phyloP scores from a whole-genome alignment of 2,888 invertebrate species.

The Cephonodes hylas region DNA sequence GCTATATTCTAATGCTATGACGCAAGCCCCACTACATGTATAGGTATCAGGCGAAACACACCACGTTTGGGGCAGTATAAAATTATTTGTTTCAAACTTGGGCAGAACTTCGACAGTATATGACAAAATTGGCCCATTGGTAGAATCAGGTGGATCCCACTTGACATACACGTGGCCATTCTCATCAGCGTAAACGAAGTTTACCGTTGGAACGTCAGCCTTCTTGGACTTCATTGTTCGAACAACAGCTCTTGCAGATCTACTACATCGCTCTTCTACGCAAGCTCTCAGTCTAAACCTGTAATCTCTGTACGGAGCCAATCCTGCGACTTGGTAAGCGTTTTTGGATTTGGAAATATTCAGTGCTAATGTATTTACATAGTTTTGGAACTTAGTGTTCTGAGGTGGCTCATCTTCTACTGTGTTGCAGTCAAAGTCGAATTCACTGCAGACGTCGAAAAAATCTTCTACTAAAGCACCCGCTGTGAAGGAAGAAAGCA shows the following conservation, averaged over 20 bases:
- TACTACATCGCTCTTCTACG: constrained; percentile 49
- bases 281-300: constrained; percentile 64
- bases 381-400: constrained; percentile 46
- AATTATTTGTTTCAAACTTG: constrained; percentile 34
- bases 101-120: constrained; percentile 62
- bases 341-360: constrained; percentile 44
- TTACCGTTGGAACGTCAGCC: constrained; percentile 53
- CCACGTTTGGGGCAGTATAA: constrained; percentile 48
- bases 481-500: constrained; percentile 49
- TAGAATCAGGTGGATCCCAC: constrained; percentile 58
- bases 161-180: constrained; percentile 45
- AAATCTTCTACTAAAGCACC: constrained; percentile 58
- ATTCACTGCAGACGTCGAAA: constrained; percentile 58
- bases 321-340: constrained; percentile 47
- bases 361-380: constrained; percentile 48
- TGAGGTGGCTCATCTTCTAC: constrained; percentile 38
- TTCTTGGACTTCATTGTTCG: constrained; percentile 49
- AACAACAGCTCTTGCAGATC: constrained; percentile 54
- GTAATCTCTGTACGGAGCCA: constrained; percentile 69
- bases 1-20: constrained; percentile 7
- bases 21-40: constrained; percentile 20
- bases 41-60: constrained; percentile 47
- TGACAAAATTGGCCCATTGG: constrained; percentile 65
- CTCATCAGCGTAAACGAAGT: constrained; percentile 32
- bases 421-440: constrained; percentile 42